Evolutionary conservation across 2,797 vertebrate species (phyloP), one percentile per base, ranked within the genome.

Genomic region (Coranthus polyacanthus): DNA sequence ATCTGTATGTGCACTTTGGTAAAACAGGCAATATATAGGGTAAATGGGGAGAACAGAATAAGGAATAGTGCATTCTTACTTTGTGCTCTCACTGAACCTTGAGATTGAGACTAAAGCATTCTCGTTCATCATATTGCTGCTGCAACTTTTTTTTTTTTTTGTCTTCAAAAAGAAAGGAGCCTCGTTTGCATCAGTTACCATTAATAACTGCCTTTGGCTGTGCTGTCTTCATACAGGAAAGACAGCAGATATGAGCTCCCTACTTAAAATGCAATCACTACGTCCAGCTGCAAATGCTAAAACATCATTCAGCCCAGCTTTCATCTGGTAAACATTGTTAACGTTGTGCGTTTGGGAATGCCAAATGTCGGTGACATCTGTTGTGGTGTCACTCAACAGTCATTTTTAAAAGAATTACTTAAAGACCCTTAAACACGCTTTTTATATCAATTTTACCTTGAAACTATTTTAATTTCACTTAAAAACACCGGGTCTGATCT

Each of bases 221-320:
- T 26, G 37, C 50, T 74, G 55, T 58, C 55, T 45, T 68, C 61
- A 47, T 39, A 68, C 37, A 60, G 50, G 37, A 72, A 46, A 62
- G 62, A 79, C 24, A 44, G 50, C 50, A 63, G 41, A 78, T 50
- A 78, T 18, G 18, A 75, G 46, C 51, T 45, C 45, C 36, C 53
- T 46, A 22, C 43, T 69, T 63, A 21, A 61, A 65, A 63, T 42
- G n/a, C 43, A 37, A 65, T 63, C 51, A 36, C 59, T 20, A 24
- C 58, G 63, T 26, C 47, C 69, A 69, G 52, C 41, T 82, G 79
- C 69, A 82, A 79, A 86, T 46, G 37, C 21, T 70, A 49, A 77
- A 82, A 45, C 53, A 60, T 60, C 62, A 12, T 17, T 71, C 41
- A 32, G 54, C 57, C 60, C 67, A 12, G 46, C 62, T 72, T 74